phyloP scores from a whole-genome alignment of 2,797 vertebrate species.

The Darevskia mixta region DNA sequence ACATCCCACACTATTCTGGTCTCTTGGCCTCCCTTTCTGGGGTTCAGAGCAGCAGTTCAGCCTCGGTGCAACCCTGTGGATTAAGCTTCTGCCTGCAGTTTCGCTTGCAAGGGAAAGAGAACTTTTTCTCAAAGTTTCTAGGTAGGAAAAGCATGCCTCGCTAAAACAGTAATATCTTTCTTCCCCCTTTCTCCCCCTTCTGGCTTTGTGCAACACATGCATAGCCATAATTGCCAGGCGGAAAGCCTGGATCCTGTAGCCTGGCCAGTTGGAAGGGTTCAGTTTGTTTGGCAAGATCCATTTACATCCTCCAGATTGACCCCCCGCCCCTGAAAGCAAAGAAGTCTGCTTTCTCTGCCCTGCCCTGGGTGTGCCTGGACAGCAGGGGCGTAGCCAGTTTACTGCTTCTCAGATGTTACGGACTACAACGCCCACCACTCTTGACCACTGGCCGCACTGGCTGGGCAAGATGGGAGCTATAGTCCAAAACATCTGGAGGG shows the following conservation, averaged over 20 bases:
- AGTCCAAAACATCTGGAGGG: too few species aligned
- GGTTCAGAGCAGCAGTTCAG: background rate
- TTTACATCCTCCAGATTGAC: background rate
- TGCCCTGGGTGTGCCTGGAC: background rate
- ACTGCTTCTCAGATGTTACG: too few species aligned
- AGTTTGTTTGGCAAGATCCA: background rate
- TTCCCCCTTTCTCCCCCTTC: background rate
- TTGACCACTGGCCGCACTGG: too few species aligned
- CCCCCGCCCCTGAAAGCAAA: background rate
- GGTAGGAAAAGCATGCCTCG: too few species aligned
- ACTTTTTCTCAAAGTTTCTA: background rate
- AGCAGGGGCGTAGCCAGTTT: background rate
- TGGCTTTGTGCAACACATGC: too few species aligned
- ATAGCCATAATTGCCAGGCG: background rate
- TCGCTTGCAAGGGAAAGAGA: background rate
- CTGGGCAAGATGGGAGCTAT: too few species aligned
- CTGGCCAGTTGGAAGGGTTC: background rate
- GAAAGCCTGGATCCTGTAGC: too few species aligned
- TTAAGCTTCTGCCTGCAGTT: background rate
- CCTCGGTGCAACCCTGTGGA: background rate
- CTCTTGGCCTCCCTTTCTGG: background rate
- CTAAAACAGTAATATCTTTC: background rate
- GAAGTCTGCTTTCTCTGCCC: background rate
- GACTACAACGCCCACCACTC: too few species aligned
- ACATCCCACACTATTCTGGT: too few species aligned